phyloP scores from a whole-genome alignment of 2,888 invertebrate species.

The Linnaemya vulpina region DNA sequence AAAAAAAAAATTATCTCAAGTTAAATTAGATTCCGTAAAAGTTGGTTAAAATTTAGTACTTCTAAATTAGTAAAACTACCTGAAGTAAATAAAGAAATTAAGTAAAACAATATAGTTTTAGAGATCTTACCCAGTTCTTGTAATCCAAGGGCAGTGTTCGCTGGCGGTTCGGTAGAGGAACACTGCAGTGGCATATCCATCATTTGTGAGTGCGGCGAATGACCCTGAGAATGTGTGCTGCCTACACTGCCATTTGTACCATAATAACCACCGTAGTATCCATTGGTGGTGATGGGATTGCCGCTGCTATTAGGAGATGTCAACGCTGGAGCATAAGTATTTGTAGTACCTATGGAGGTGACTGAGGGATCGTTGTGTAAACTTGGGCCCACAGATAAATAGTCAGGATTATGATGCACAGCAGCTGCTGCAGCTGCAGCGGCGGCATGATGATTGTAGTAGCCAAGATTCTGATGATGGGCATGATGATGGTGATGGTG shows the following conservation, averaged over 20 bases:
- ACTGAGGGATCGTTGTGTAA: conserved; percentile 77
- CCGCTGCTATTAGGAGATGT: conserved; percentile 77
- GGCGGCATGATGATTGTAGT: conserved; percentile 79
- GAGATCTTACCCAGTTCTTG: conserved; percentile 82
- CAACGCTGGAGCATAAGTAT: conserved; percentile 78
- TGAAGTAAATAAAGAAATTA: too few species aligned
- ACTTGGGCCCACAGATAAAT: conserved; percentile 78
- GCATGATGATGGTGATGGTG: conserved; percentile 78
- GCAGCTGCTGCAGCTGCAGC: conserved; percentile 78
- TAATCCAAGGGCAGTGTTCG: conserved; percentile 82
- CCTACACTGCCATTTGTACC: conserved; percentile 80
- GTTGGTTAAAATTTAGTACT: too few species aligned
- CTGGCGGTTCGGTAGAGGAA: conserved; percentile 81
- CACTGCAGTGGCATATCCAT: conserved; percentile 83
- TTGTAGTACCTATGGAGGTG: conserved; percentile 65
- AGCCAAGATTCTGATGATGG: conserved; percentile 80
- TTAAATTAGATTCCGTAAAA: too few species aligned
- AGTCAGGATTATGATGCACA: conserved; percentile 79
- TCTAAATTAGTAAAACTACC: too few species aligned
- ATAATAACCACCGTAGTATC: conserved; percentile 82
- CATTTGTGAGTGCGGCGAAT: conserved; percentile 82
- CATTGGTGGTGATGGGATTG: conserved; percentile 75
- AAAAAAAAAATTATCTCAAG: too few species aligned
- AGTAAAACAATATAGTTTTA: too few species aligned
- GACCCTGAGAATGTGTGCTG: conserved; percentile 80